A percentile compares a stretch with the other conserved stretches of the same genome.
phyloP scores from a whole-genome alignment of 2,797 vertebrate genomes.

The Rhabdophis nuchalis region DNA sequence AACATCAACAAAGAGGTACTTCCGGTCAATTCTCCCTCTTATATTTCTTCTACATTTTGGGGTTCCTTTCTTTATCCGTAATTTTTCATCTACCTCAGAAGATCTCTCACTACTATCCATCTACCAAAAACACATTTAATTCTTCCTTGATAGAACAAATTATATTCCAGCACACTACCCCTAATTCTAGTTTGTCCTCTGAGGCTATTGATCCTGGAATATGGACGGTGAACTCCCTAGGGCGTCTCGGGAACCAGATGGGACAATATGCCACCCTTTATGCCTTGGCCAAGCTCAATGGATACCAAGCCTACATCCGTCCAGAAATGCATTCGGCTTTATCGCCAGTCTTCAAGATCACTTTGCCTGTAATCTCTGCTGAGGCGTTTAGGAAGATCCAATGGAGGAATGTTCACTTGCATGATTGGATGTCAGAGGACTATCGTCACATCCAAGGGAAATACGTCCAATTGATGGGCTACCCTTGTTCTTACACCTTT shows the following conservation, averaged over 20 bases:
- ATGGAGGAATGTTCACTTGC: conserved; percentile 41
- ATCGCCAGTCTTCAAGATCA: conserved; percentile 55
- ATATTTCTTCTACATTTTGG: neutral
- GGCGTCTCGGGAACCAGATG: conserved; percentile 66
- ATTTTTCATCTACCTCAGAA: neutral
- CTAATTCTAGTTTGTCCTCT: no score
- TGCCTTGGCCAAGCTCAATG: conserved; percentile 55
- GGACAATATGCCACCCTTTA: conserved; percentile 61
- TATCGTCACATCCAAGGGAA: conserved; percentile 47
- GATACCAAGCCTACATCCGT: conserved; percentile 46
- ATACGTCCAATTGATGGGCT: conserved; percentile 43
- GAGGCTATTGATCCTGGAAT: neutral
- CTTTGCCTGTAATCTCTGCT: conserved; percentile 43
- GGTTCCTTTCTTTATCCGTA: neutral
- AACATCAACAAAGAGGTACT: neutral
- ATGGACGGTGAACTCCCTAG: conserved; percentile 56
- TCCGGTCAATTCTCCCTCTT: neutral
- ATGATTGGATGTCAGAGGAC: conserved; percentile 64
- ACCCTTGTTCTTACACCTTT: conserved; percentile 62
- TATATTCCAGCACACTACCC: fast-evolving
- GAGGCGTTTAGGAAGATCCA: fast-evolving
- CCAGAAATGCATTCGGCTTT: conserved; percentile 37
- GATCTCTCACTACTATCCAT: fast-evolving
- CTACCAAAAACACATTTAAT: fast-evolving
- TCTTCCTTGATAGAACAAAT: fast-evolving